A percentile compares a stretch with the other conserved stretches of the same genome.
Evolutionary conservation across 2,797 vertebrate species (phyloP).

Genomic region (Buphagus erythrorhynchus): DNA sequence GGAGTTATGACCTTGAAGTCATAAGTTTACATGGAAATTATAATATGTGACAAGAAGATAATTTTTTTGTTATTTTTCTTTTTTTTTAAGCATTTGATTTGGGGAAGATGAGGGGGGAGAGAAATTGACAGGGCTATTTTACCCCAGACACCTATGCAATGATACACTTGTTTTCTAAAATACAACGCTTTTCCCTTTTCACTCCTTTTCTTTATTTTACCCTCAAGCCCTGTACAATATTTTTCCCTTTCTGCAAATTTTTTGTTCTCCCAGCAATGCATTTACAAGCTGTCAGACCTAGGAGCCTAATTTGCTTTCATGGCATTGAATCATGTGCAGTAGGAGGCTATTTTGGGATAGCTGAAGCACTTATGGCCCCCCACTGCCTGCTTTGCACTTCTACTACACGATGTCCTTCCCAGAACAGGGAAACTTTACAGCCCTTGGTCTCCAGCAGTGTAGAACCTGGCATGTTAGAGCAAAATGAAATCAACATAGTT

Average conservation of each 20-base stretch:
- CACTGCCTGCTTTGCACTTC: not conserved
- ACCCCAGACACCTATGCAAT: not conserved
- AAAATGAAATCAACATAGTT: not conserved
- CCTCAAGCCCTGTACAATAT: not conserved
- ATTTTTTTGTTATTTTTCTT: not conserved
- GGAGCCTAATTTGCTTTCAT: not conserved
- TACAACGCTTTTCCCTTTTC: not conserved
- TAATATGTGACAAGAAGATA: not conserved
- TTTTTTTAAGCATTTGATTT: not conserved
- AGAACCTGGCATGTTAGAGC: not conserved
- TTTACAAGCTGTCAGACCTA: not conserved
- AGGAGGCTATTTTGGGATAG: not conserved
- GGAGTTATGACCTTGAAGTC: constrained; percentile 79
- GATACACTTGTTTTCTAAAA: constrained; percentile 5
- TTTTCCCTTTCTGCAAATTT: not conserved
- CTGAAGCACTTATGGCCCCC: not conserved
- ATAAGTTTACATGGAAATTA: constrained; percentile 47
- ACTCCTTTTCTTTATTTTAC: constrained; percentile 7
- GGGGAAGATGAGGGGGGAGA: not conserved
- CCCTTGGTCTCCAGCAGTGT: not conserved
- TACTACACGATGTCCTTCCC: not conserved
- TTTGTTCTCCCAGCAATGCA: not conserved
- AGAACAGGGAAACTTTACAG: not conserved
- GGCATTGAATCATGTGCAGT: not conserved
- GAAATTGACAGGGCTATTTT: not conserved